A percentile compares a stretch with the other conserved stretches of the same genome.
Conservation (phyloP, 2,888 invertebrate species). For the Lamellibrachia satsuma region DNA sequence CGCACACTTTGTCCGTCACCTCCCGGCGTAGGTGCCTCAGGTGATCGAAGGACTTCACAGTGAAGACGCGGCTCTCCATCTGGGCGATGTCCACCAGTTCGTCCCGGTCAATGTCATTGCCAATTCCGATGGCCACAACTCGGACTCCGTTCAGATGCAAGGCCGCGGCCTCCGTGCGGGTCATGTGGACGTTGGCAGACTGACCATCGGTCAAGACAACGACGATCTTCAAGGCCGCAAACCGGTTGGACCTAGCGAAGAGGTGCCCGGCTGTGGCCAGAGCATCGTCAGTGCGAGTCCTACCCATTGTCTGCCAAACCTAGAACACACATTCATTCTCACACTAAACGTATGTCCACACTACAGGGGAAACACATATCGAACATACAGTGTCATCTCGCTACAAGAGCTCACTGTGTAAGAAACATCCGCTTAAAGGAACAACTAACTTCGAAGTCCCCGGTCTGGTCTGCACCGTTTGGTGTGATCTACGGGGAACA, state of each 20-base stretch:
- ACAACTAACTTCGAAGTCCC: no score
- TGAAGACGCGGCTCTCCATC: conserved; percentile 51
- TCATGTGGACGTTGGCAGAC: conserved; percentile 46
- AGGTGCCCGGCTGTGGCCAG: conserved; percentile 42
- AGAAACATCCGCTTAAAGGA: no score
- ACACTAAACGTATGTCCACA: neutral
- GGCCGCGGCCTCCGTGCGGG: conserved; percentile 45
- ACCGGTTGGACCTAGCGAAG: neutral
- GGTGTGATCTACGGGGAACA: no score
- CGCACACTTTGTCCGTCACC: conserved; percentile 55
- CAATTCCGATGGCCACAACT: conserved; percentile 60
- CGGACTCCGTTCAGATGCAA: conserved; percentile 51
- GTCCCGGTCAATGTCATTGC: conserved; percentile 47
- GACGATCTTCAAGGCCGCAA: conserved; percentile 46
- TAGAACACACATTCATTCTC: neutral
- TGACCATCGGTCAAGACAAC: conserved; percentile 59
- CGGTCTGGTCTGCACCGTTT: no score
- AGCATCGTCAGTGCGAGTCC: conserved; percentile 38
- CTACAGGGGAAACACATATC: neutral
- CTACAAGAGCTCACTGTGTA: no score
- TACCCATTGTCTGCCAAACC: conserved; percentile 30
- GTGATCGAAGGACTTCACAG: conserved; percentile 52
- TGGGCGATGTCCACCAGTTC: conserved; percentile 57
- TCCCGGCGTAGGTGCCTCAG: conserved; percentile 52
- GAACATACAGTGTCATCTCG: neutral